Evolutionary conservation across 1,140 invertebrate genomes (phyloP).

Genomic region (Temnothorax longispinosus): DNA sequence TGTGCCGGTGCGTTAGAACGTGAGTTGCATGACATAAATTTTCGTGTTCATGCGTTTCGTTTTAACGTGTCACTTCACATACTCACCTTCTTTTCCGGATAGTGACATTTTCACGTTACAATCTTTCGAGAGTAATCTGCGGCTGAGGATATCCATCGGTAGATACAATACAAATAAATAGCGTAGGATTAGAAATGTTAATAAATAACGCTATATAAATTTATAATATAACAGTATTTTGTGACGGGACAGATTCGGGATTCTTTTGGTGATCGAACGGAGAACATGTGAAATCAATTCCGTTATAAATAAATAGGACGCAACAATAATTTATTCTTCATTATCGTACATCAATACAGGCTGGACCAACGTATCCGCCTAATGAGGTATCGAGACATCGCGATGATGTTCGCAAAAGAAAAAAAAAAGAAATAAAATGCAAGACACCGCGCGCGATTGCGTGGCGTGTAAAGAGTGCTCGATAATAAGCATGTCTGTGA

Average conservation of each 20-base stretch:
- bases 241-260: constrained; percentile 3
- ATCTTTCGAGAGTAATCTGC: not conserved
- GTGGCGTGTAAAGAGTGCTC: not conserved
- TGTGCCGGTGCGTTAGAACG: not conserved
- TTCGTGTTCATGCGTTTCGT: not conserved
- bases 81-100: not conserved
- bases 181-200: not conserved
- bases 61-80: not conserved
- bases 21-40: not conserved
- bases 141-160: not conserved
- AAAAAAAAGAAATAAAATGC: constrained; percentile 25
- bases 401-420: constrained; percentile 36
- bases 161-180: not conserved
- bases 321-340: constrained; percentile 75
- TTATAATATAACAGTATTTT: not conserved
- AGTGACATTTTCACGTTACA: not conserved
- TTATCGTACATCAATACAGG: constrained; percentile 64
- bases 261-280: not conserved
- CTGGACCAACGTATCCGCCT: constrained; percentile 38
- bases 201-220: not conserved
- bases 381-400: constrained; percentile 68
- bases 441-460: constrained; percentile 28
- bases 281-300: constrained; percentile 17
- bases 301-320: constrained; percentile 74
- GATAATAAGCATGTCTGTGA: constrained; percentile 29